Evolutionary conservation across 2,797 vertebrate species (phyloP).

Genomic region (Falco naumanni): DNA sequence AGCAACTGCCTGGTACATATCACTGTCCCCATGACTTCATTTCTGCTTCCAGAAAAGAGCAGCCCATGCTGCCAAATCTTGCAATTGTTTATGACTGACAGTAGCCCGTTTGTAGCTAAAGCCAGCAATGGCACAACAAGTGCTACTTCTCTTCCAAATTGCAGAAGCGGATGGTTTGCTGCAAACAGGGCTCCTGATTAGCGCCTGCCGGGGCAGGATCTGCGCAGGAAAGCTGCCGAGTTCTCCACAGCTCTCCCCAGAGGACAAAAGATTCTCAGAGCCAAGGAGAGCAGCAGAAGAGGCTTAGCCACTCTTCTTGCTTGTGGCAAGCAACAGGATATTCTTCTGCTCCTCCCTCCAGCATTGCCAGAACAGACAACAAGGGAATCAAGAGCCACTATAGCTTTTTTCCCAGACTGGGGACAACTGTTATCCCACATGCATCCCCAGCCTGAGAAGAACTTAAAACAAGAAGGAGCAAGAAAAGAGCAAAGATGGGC

Average conservation of each 20-base stretch:
- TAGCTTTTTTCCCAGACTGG: not conserved
- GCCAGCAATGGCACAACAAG: constrained; percentile 36
- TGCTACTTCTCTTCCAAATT: not conserved
- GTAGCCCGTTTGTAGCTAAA: constrained; percentile 37
- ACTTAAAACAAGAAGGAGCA: not conserved
- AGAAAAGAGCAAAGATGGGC: not conserved
- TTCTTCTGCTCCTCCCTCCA: not conserved
- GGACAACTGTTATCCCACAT: not conserved
- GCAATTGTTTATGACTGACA: constrained; percentile 56
- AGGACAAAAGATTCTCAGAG: not conserved
- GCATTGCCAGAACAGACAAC: not conserved
- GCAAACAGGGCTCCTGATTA: not conserved
- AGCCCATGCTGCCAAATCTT: constrained; percentile 50
- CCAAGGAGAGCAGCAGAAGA: not conserved
- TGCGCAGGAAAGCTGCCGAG: not conserved
- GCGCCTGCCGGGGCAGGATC: not conserved
- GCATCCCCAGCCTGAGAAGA: not conserved
- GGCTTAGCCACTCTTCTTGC: not conserved
- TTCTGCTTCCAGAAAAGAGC: constrained; percentile 42
- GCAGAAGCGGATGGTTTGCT: not conserved
- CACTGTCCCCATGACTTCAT: constrained; percentile 33
- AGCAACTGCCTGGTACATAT: constrained; percentile 12
- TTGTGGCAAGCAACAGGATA: not conserved
- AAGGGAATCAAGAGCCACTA: not conserved
- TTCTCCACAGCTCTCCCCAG: not conserved